Conservation (phyloP, 2,888 invertebrate genomes). For the Saturnia pavonia region DNA sequence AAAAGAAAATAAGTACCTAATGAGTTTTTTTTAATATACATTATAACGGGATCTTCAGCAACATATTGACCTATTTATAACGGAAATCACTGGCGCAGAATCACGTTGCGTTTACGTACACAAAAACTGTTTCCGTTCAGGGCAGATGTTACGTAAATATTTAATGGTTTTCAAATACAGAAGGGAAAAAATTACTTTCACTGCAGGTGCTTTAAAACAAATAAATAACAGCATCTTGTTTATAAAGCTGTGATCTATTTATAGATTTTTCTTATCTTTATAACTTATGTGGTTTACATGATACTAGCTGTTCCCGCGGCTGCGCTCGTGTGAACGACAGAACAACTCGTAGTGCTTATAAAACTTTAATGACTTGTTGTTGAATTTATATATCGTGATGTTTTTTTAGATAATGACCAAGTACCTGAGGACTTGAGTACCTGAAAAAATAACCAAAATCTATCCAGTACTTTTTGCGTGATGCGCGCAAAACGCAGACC, state of each 20-base stretch:
- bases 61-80: conserved; percentile 70
- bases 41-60: conserved; percentile 31
- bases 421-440: no score
- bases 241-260: conserved; percentile 20
- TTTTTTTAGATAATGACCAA: no score
- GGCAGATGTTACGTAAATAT: conserved; percentile 54
- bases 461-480: no score
- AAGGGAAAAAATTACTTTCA: conserved; percentile 43
- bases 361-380: no score
- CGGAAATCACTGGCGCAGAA: conserved; percentile 63
- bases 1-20: no score
- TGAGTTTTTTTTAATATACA: conserved; percentile 11
- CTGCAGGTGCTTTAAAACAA: conserved; percentile 45
- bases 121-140: conserved; percentile 69
- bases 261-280: neutral
- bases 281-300: neutral
- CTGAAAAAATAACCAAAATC: no score
- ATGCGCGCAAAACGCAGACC: no score
- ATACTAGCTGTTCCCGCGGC: no score
- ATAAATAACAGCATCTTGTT: conserved; percentile 27
- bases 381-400: no score
- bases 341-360: no score
- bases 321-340: no score
- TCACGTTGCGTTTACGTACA: conserved; percentile 49
- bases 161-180: conserved; percentile 41